phyloP scores from a whole-genome alignment of 2,113 vertebrate genomes.

The Calyptommatus sinebrachiatus region DNA sequence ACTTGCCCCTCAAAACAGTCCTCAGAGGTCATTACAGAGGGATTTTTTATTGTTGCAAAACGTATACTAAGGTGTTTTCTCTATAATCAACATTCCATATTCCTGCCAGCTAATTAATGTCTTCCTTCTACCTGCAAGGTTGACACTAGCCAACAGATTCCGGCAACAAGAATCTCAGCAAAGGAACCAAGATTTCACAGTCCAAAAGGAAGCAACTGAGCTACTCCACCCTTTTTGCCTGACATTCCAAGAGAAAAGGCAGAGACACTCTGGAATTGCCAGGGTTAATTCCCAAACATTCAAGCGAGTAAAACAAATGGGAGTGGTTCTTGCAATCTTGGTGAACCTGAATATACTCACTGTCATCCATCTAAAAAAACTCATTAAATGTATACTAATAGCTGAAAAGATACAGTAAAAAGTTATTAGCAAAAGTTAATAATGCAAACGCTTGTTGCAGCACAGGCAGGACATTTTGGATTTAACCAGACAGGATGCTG shows the following conservation, averaged over 20 bases:
- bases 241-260: conserved; percentile 52
- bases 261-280: conserved; percentile 25
- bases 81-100: background rate
- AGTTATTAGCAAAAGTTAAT: conserved; percentile 45
- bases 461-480: conserved; percentile 52
- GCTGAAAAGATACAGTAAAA: conserved; percentile 25
- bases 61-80: conserved; percentile 19
- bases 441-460: conserved; percentile 59
- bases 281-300: conserved; percentile 10
- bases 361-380: conserved; percentile 65
- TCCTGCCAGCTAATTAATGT: conserved; percentile 51
- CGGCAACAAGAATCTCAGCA: conserved; percentile 12
- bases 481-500: conserved; percentile 36
- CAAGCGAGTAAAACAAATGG: background rate
- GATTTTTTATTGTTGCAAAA: conserved; percentile 2
- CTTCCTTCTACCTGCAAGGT: conserved; percentile 67
- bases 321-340: conserved; percentile 32
- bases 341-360: conserved; percentile 63
- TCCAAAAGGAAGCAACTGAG: conserved; percentile 49
- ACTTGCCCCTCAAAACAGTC: background rate
- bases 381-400: conserved; percentile 61
- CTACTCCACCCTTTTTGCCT: conserved; percentile 41
- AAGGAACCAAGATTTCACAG: background rate
- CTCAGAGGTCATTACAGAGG: background rate
- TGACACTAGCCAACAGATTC: conserved; percentile 10